Evolutionary conservation across 1,140 invertebrate genomes (phyloP), one percentile per base, ranked within the genome.

Genomic region (Idris sp.): DNA sequence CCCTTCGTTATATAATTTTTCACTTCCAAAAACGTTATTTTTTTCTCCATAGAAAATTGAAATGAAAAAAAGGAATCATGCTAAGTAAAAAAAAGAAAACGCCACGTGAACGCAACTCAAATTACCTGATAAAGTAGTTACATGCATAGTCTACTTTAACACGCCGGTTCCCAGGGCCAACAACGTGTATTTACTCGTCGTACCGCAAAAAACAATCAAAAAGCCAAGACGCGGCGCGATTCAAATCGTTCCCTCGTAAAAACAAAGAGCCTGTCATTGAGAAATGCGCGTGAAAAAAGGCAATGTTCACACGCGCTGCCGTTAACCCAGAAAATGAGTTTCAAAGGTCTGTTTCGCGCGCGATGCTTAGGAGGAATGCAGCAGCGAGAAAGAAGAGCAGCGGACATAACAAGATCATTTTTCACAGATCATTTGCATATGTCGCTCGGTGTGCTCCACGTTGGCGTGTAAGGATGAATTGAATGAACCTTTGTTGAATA

Each of bases 341-440:
- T 61, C 30, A 2, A 56, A 40, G 36, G 30, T 31, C 19, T 56
- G 19, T n/a, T n/a, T n/a, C n/a, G n/a, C n/a, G n/a, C n/a, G n/a
- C n/a, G n/a, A n/a, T n/a, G n/a, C n/a, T n/a, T n/a, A n/a, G n/a
- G n/a, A n/a, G n/a, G n/a, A n/a, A n/a, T n/a, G n/a, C n/a, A n/a
- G 62, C 56, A 62, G 53, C 38, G 44, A 36, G 56, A 44, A 64
- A 64, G 62, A 74, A 61, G 59, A 71, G 43, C 62, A 49, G 64
- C 53, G 67, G 76, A 79, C 82, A 86, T 83, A 85, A 86, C 84
- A 86, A 85, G 83, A 84, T 86, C 84, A 84, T 86, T 85, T 86
- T 83, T 86, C 83, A 86, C 79, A 69, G 61, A 59, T 71, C 79
- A 84, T 86, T 86, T 85, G 82, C 84, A 85, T 86, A 84, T 75